These are phyloP conservation scores for Drosophila melanica DNA, from an alignment of 1,140 invertebrate species.

Conservation along the genomic window DNA sequence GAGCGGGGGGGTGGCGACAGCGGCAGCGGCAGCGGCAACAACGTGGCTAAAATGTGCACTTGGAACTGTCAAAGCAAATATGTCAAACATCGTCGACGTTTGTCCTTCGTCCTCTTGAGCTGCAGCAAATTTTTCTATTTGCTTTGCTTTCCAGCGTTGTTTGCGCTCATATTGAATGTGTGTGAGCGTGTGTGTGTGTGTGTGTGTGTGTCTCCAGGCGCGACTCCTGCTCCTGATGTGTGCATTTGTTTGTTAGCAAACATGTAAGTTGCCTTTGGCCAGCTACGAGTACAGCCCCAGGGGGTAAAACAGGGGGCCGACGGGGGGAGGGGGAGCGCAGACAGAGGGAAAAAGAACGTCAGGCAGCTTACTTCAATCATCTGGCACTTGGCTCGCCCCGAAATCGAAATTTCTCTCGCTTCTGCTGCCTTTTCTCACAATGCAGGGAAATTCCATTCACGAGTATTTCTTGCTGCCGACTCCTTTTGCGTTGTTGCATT, in stretches of 20 bases:
- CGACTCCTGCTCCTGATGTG: slow-evolving; percentile 50
- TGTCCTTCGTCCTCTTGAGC: slow-evolving; percentile 50
- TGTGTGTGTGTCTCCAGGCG: slow-evolving; percentile 48
- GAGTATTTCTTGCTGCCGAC: slow-evolving; percentile 50
- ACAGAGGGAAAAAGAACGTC: slow-evolving; percentile 9
- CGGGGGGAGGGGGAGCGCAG: background rate
- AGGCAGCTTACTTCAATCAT: slow-evolving; percentile 70
- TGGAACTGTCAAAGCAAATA: slow-evolving; percentile 82
- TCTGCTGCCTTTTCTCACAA: slow-evolving; percentile 43
- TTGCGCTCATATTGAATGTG: slow-evolving; percentile 63
- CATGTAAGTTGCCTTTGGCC: slow-evolving; percentile 82
- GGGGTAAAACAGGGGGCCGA: background rate
- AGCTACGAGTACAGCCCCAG: slow-evolving; percentile 36
- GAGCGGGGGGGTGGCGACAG: background rate
- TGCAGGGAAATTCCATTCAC: slow-evolving; percentile 72
- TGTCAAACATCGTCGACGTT: slow-evolving; percentile 73
- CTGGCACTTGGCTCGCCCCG: slow-evolving; percentile 66
- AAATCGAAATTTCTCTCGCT: slow-evolving; percentile 39
- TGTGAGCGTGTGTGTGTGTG: slow-evolving; percentile 17
- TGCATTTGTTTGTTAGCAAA: slow-evolving; percentile 82
- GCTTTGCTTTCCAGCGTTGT: slow-evolving; percentile 78
- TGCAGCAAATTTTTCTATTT: slow-evolving; percentile 80
- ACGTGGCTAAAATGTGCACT: slow-evolving; percentile 80
- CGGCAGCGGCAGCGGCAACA: slow-evolving; percentile 17
- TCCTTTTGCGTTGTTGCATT: slow-evolving; percentile 52